Evolutionary conservation across 2,113 vertebrate species (phyloP).

Genomic region (Notarius lentiginosus): DNA sequence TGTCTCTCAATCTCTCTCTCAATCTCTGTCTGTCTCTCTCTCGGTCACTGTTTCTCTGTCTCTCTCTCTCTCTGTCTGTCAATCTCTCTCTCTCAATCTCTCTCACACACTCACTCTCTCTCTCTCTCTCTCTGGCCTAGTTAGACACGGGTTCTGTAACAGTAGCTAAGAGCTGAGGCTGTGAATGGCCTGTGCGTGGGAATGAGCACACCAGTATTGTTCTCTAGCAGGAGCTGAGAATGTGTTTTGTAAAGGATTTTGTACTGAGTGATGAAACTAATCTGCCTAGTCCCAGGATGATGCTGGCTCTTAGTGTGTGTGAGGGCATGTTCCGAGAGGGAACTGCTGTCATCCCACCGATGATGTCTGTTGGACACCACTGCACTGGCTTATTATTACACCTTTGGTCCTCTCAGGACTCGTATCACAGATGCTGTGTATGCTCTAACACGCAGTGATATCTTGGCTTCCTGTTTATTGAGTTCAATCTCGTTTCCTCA

Average conservation of each 20-base stretch:
- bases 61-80: neutral
- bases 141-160: conserved; percentile 42
- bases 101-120: neutral
- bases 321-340: neutral
- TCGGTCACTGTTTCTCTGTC: neutral
- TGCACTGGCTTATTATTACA: neutral
- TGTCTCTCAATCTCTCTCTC: no score
- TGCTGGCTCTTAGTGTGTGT: conserved; percentile 9
- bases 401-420: neutral
- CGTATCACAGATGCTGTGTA: neutral
- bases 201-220: conserved; percentile 47
- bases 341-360: neutral
- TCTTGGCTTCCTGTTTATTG: neutral
- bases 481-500: neutral
- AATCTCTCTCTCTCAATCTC: neutral
- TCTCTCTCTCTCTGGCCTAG: conserved; percentile 33
- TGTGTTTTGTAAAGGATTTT: conserved; percentile 42
- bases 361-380: neutral
- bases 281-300: conserved; percentile 24
- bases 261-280: conserved; percentile 26
- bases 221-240: conserved; percentile 18
- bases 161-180: conserved; percentile 34
- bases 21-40: no score
- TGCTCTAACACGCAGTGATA: neutral
- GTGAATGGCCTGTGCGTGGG: conserved; percentile 38